Conservation (phyloP, 2,113 vertebrate species). For the Ceyx melanurus region DNA sequence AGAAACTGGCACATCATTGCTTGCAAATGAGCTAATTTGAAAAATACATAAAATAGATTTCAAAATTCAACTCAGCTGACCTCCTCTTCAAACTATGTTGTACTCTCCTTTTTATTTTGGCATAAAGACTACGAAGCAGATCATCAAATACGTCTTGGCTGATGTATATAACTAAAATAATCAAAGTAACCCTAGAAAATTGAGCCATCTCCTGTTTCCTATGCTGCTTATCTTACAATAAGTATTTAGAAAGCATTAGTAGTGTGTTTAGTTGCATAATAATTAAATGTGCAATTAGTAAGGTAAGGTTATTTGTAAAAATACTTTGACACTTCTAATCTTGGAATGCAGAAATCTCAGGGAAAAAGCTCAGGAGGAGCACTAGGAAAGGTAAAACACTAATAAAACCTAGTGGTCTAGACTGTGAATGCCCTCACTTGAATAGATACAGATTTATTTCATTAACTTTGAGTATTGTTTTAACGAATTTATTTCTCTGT, state of each 20-base stretch:
- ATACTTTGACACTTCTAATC: not conserved
- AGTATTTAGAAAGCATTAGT: not conserved
- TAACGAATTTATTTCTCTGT: not conserved
- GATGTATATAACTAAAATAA: not conserved
- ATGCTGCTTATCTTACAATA: not conserved
- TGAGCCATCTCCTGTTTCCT: not conserved
- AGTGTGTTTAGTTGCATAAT: not conserved
- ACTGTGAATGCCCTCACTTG: not conserved
- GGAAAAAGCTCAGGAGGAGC: not conserved
- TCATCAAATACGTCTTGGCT: not conserved
- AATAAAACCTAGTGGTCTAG: not conserved
- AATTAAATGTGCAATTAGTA: not conserved
- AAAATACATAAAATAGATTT: conserved; percentile 28
- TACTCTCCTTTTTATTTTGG: not conserved
- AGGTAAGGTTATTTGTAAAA: not conserved
- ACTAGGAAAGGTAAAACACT: not conserved
- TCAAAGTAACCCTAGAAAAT: not conserved
- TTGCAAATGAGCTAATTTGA: conserved; percentile 25
- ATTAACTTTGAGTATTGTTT: not conserved
- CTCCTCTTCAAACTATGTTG: conserved; percentile 20
- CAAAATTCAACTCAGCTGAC: conserved; percentile 23
- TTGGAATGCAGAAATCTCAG: not conserved
- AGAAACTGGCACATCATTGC: not conserved
- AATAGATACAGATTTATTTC: not conserved
- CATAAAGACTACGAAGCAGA: not conserved